Evolutionary conservation across 53 echinoderm and acorn worm genomes (phyloP).

Genomic region (Antedon mediterranea): DNA sequence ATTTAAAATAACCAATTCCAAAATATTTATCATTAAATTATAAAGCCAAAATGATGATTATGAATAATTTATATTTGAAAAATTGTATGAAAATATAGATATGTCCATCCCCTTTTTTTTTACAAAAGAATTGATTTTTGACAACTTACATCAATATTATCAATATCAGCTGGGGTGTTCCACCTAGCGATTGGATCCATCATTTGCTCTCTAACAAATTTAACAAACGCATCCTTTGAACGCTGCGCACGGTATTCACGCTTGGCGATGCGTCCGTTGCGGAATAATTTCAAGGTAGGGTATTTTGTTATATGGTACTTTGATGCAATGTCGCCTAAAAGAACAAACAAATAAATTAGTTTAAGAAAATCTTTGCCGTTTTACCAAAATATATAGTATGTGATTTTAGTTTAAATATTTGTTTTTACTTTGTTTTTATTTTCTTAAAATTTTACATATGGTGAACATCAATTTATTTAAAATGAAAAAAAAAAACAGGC

Average conservation of each 20-base stretch:
- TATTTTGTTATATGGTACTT: slow-evolving; percentile 96
- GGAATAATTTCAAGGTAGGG: slow-evolving; percentile 89
- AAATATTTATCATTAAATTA: no score
- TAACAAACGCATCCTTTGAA: slow-evolving; percentile 79
- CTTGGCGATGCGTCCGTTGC: slow-evolving; percentile 81
- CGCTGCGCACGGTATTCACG: slow-evolving; percentile 87
- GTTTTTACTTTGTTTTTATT: no score
- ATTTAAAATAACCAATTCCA: no score
- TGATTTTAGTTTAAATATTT: no score
- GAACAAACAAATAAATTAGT: background rate
- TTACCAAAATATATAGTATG: no score
- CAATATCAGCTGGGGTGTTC: slow-evolving; percentile 12
- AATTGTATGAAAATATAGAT: no score
- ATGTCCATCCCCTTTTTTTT: no score
- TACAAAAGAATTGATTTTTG: background rate
- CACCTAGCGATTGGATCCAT: slow-evolving; percentile 46
- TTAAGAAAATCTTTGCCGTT: background rate
- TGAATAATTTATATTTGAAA: no score
- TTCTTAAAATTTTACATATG: no score
- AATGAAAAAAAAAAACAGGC: no score
- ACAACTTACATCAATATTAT: slow-evolving; percentile 44
- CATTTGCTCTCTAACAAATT: slow-evolving; percentile 53
- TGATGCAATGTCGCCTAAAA: slow-evolving; percentile 61
- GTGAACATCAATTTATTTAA: no score
- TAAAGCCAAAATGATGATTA: no score